A percentile compares a stretch with the other conserved stretches of the same genome.
phyloP scores from a whole-genome alignment of 2,888 invertebrate genomes.

The Campoletis raptor region DNA sequence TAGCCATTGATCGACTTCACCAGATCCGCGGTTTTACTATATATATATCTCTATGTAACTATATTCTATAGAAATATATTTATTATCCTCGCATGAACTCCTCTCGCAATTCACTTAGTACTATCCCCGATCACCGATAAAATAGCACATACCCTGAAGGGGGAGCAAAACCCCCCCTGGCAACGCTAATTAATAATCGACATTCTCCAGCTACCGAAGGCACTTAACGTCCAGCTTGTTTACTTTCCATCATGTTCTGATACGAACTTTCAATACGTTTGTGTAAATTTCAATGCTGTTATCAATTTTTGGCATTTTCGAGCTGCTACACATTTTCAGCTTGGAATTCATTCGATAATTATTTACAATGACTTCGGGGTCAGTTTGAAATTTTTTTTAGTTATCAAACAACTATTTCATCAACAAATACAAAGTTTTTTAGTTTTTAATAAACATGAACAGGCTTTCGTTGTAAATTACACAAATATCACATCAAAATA shows the following conservation, averaged over 20 bases:
- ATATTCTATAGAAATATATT: slow-evolving; percentile 3
- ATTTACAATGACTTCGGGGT: neutral
- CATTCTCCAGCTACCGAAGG: slow-evolving; percentile 62
- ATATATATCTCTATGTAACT: neutral
- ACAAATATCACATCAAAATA: too few species aligned
- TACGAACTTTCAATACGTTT: neutral
- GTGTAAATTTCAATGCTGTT: neutral
- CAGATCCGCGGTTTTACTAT: slow-evolving; percentile 42
- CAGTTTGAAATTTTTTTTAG: too few species aligned
- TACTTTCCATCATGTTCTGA: slow-evolving; percentile 42
- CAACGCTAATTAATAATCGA: slow-evolving; percentile 68
- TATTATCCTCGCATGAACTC: slow-evolving; percentile 61
- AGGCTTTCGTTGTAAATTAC: too few species aligned
- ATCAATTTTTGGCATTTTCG: neutral
- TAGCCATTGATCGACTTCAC: slow-evolving; percentile 54
- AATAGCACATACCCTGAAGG: slow-evolving; percentile 38
- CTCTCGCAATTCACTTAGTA: slow-evolving; percentile 64
- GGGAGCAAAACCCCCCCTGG: slow-evolving; percentile 44
- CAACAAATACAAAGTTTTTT: too few species aligned
- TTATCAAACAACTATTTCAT: too few species aligned
- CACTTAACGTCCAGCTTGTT: slow-evolving; percentile 47
- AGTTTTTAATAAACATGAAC: too few species aligned
- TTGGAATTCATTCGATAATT: neutral
- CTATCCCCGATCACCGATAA: slow-evolving; percentile 59
- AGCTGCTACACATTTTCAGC: neutral